phyloP scores from a whole-genome alignment of 2,888 invertebrate genomes.

The Ptychoptera albimana region DNA sequence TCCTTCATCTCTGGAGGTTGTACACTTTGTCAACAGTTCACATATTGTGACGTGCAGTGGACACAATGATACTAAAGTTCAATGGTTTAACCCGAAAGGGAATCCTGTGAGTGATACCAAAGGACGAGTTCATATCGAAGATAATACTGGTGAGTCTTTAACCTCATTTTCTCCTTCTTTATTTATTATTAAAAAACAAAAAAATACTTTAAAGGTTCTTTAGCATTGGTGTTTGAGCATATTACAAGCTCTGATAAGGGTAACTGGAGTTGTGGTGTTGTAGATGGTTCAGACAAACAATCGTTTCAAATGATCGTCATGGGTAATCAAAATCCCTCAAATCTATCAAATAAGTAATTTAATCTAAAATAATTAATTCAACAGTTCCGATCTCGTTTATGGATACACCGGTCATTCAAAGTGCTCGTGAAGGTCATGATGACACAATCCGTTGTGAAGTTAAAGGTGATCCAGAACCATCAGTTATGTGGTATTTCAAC shows the following conservation, averaged over 20 bases:
- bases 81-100: slow-evolving; percentile 29
- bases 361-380: slow-evolving; percentile 10
- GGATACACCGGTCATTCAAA: slow-evolving; percentile 34
- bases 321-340: slow-evolving; percentile 22
- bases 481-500: slow-evolving; percentile 32
- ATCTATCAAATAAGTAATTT: background rate
- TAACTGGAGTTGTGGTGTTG: slow-evolving; percentile 32
- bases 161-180: too few species aligned
- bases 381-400: slow-evolving; percentile 39
- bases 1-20: slow-evolving; percentile 24
- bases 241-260: slow-evolving; percentile 32
- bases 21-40: slow-evolving; percentile 31
- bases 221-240: slow-evolving; percentile 33
- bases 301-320: slow-evolving; percentile 29
- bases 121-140: slow-evolving; percentile 31
- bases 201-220: too few species aligned
- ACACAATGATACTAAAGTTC: slow-evolving; percentile 19
- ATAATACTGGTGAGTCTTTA: slow-evolving; percentile 9
- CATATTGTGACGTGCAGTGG: slow-evolving; percentile 30
- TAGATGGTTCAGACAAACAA: slow-evolving; percentile 19
- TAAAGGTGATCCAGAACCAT: slow-evolving; percentile 32
- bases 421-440: slow-evolving; percentile 33
- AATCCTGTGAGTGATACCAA: slow-evolving; percentile 26
- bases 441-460: slow-evolving; percentile 31
- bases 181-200: too few species aligned